phyloP scores from a whole-genome alignment of 2,113 vertebrate genomes.

The Paramormyrops kingsleyae region DNA sequence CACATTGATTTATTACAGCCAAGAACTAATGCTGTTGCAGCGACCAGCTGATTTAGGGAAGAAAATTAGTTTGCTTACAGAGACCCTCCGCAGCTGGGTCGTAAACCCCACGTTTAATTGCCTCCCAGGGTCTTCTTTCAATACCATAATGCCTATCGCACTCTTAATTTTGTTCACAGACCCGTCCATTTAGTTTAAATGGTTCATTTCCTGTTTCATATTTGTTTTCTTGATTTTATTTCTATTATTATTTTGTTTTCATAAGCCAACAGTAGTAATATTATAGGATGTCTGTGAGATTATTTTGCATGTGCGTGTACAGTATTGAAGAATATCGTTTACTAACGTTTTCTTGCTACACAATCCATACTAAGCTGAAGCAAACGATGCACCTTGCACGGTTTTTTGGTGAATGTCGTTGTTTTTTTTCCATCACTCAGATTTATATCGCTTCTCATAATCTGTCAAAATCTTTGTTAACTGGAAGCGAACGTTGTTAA shows the following conservation, averaged over 20 bases:
- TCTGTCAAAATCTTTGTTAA: background rate
- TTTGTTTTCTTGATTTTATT: background rate
- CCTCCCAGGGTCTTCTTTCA: background rate
- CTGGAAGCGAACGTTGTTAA: background rate
- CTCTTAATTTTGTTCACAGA: background rate
- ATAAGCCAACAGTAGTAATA: background rate
- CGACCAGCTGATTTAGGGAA: background rate
- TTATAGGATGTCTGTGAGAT: background rate
- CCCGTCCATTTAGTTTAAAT: background rate
- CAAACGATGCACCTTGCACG: background rate
- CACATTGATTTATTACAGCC: background rate
- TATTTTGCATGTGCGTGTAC: background rate
- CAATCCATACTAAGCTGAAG: background rate
- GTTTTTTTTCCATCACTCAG: background rate
- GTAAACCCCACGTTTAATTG: background rate
- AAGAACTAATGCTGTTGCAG: background rate
- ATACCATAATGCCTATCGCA: background rate
- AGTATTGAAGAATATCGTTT: background rate
- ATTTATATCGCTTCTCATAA: background rate
- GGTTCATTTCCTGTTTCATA: background rate
- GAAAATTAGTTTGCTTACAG: background rate
- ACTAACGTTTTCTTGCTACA: background rate
- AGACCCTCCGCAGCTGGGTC: background rate
- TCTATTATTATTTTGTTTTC: background rate
- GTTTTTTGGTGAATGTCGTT: background rate